These are phyloP conservation scores for Neotragus pygmaeus DNA, from an alignment of 2,113 vertebrate genomes.

Conservation along the genomic window DNA sequence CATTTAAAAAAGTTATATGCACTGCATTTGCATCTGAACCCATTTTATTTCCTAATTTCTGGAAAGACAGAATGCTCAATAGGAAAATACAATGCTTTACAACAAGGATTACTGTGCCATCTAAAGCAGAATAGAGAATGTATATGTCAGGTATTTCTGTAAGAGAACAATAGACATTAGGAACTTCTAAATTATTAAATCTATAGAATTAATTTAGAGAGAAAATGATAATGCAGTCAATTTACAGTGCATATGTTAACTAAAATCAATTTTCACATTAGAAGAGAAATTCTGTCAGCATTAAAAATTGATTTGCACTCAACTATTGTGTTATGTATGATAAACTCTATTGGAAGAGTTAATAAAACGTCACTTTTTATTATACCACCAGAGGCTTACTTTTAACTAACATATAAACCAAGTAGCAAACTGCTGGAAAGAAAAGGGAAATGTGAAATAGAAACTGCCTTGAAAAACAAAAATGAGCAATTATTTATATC, in stretches of 20 bases:
- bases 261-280: conserved; percentile 21
- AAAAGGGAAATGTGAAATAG: conserved; percentile 34
- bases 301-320: conserved; percentile 37
- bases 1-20: conserved; percentile 14
- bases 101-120: conserved; percentile 11
- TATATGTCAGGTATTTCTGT: neutral
- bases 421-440: conserved; percentile 29
- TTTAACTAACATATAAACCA: conserved; percentile 36
- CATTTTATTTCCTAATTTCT: conserved; percentile 34
- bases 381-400: conserved; percentile 31
- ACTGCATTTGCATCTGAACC: neutral
- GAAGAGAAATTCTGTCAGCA: conserved; percentile 38
- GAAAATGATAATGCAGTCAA: conserved; percentile 74
- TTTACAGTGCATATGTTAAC: conserved; percentile 37
- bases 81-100: neutral
- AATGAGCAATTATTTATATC: neutral
- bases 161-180: neutral
- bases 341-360: conserved; percentile 7
- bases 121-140: conserved; percentile 8
- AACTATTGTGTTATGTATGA: neutral
- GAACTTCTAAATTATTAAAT: conserved; percentile 44
- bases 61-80: neutral
- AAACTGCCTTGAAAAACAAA: conserved; percentile 40
- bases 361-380: conserved; percentile 24
- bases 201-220: conserved; percentile 23